Evolutionary conservation across 92 coral and sea anemone genomes (phyloP), one percentile per base, ranked within the genome.

Genomic region (Siderastrea siderea): DNA sequence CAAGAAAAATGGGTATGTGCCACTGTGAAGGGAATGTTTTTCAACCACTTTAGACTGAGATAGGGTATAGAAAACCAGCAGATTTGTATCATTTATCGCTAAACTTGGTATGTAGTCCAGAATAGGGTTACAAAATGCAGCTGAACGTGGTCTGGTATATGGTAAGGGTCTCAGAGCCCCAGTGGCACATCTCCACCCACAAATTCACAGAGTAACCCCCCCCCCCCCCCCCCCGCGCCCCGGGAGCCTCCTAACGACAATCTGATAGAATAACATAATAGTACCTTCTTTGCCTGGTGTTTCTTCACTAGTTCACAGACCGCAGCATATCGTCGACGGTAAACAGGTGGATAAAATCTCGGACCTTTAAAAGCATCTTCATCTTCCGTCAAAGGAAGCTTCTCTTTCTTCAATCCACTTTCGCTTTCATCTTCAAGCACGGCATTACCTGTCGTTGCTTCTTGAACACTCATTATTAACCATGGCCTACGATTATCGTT

Each of bases 291-390:
- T 11, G 99, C 98, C 53, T 95, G 84, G 71, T 83, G 92, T 77
- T 96, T 87, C 74, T 95, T 88, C 53, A 92, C 91, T 71, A 96
- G 75, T 81, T 94, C 94, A 62, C 85, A 88, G 62, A 98, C 99
- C 43, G 90, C 91, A 63, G 84, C 77, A 65, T 98, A 98, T 68
- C 99, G 89, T 69, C 94, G 99, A 51, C 95, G 92, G 88, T 98
- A 98, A 47, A 98, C 99, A 53, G 99, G 99, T 15, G 99, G 99
- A 70, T 91, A 84, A 85, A 98, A 98, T 8, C 74, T 91, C 53
- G 95, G 96, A 17, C 94, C 92, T 61, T 77, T 59, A 48, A 85
- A 75, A 4, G 69, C 53, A 44, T 48, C 84, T 75, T 85, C 89
- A 26, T 64, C 72, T 75, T 85, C 89, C n/a, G 82, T 84, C 53